Base-by-base conservation (phyloP, 2,888 invertebrate species). In the Drosophila setosimentum region DNA sequence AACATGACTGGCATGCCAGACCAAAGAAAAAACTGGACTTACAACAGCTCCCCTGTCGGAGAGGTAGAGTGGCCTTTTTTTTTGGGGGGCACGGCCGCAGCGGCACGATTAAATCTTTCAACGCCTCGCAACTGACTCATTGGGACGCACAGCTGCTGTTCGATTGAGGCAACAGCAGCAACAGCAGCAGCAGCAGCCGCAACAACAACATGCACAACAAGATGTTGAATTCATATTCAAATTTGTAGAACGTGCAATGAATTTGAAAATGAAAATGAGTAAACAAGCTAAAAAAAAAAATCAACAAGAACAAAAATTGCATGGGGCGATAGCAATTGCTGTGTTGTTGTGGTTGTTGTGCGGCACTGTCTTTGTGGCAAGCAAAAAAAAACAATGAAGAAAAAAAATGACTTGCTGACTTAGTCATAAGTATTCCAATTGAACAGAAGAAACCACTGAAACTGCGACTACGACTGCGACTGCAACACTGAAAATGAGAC, bases 161-260 rank as follows among this genome's bases (percentile, higher is more conserved):
- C 71, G 80, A 71, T 80, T 77, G 74, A 33, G 69, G 63, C 70
- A 68, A 54, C 73, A 60, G 40, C 62, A 53, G 48, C 45, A 58
- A 10, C n/a, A 49, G 61, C 42, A 60, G 45, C 65, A 40, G 29
- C 48, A 61, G 30, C 58, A 58, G 37, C 18, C 13, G 29, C 54
- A 58, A 18, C 59, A 58, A 48, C 42, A 49, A n/a, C 69, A 68
- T 30, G 61, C 45, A 62, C 51, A 69, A 78, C 68, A 78, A 63
- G 33, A 57, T 60, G 69, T 64, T 65, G 77, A 65, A 82, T 88
- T 88, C 89, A 90, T 86, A 86, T 90, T 90, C 90, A 86, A 86
- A 86, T 86, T 90, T 88, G 83, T 90, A 86, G 85, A 90, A 90
- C 85, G 90, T 90, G 90, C 87, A 90, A 67, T 86, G 85, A 86